phyloP scores from a whole-genome alignment of 2,888 invertebrate genomes.

The Daptonema setosum region DNA sequence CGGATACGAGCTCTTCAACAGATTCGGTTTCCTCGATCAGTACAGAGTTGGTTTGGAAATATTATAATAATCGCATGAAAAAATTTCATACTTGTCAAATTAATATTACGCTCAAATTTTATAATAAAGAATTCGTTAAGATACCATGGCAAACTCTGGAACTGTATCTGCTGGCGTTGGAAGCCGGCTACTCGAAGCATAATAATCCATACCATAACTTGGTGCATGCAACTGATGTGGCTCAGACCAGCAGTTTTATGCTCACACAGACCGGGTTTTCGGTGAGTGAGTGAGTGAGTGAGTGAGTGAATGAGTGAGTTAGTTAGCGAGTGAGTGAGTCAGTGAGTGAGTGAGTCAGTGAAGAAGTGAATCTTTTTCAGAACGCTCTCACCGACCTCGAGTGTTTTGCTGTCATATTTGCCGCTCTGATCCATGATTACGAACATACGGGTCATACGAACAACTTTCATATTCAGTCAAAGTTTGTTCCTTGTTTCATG shows the following conservation, averaged over 20 bases:
- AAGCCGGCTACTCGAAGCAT: slow-evolving; percentile 63
- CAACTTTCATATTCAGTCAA: slow-evolving; percentile 88
- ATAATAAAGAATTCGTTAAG: no score
- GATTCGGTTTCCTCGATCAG: slow-evolving; percentile 81
- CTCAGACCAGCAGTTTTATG: slow-evolving; percentile 58
- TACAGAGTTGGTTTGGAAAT: slow-evolving; percentile 44
- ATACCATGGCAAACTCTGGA: slow-evolving; percentile 42
- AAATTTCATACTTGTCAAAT: no score
- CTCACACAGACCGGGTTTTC: slow-evolving; percentile 73
- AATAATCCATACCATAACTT: slow-evolving; percentile 58
- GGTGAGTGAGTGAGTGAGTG: no score
- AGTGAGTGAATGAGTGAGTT: no score
- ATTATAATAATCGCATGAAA: no score
- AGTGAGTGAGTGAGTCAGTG: no score
- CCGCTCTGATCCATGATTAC: slow-evolving; percentile 77
- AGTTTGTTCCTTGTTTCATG: no score
- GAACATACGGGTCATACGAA: slow-evolving; percentile 93
- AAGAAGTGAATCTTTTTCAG: slow-evolving; percentile 39
- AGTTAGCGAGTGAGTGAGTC: no score
- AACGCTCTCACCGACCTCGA: slow-evolving; percentile 80
- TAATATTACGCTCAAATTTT: no score
- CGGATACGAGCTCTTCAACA: slow-evolving; percentile 74
- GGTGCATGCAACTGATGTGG: slow-evolving; percentile 77
- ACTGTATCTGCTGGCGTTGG: slow-evolving; percentile 60
- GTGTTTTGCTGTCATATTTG: slow-evolving; percentile 72